Percentiles rank a stretch among this genome's conserved stretches.
Conservation (phyloP, 2,888 invertebrate species). For the Harpagoxenus sublaevis region DNA sequence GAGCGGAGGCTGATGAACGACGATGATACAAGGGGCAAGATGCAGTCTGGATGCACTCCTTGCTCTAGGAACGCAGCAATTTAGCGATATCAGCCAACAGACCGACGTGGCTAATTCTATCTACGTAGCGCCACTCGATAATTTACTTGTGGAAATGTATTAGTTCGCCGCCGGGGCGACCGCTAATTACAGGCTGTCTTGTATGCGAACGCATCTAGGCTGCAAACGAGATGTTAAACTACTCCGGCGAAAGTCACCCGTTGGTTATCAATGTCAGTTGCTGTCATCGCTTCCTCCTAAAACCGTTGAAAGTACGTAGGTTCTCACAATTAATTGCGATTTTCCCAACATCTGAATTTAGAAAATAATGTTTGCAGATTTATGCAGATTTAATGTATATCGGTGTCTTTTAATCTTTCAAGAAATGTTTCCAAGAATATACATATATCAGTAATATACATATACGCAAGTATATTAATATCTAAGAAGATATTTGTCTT, state of each 20-base stretch:
- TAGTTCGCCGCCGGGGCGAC: constrained; percentile 63
- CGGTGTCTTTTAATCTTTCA: background rate
- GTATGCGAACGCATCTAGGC: background rate
- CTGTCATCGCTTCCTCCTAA: constrained; percentile 23
- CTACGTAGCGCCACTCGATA: constrained; percentile 68
- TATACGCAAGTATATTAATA: background rate
- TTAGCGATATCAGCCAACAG: constrained; percentile 72
- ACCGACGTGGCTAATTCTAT: constrained; percentile 73
- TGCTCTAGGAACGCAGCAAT: constrained; percentile 74
- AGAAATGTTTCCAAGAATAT: background rate
- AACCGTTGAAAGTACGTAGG: constrained; percentile 3
- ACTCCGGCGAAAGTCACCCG: constrained; percentile 20
- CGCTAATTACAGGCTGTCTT: constrained; percentile 64
- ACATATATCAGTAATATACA: background rate
- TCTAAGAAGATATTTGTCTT: constrained; percentile 60
- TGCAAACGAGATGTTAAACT: constrained; percentile 27
- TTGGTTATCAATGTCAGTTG: constrained; percentile 34
- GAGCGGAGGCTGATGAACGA: constrained; percentile 73
- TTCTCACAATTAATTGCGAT: constrained; percentile 16
- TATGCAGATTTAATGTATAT: constrained; percentile 8
- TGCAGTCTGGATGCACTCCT: constrained; percentile 71
- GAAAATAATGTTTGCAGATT: constrained; percentile 11
- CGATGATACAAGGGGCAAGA: constrained; percentile 73
- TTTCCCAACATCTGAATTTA: background rate
- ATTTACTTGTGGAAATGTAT: constrained; percentile 67